Percentiles rank a stretch among this genome's conserved stretches.
Conservation (phyloP, 2,888 invertebrate species). For the Phortica okadai region DNA sequence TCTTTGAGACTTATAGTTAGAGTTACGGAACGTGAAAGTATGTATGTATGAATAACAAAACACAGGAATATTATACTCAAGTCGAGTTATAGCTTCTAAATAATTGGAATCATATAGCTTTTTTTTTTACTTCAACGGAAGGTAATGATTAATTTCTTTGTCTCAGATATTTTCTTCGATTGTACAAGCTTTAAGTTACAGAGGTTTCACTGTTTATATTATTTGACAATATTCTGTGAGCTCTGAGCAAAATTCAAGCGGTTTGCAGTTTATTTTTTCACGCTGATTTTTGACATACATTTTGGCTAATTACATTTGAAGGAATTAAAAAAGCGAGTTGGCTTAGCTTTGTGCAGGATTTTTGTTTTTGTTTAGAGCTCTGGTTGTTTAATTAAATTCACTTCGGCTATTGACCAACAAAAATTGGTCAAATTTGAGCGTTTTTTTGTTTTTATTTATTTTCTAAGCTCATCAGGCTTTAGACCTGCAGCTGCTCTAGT, state of each 20-base stretch:
- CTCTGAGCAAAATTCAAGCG: neutral
- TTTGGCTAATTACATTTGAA: neutral
- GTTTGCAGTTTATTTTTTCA: neutral
- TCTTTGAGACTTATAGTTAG: too few species aligned
- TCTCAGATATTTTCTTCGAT: too few species aligned
- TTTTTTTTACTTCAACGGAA: too few species aligned
- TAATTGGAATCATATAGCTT: too few species aligned
- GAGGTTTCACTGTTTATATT: neutral
- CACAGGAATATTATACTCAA: too few species aligned
- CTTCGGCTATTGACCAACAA: neutral
- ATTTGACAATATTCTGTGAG: neutral
- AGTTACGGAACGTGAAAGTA: too few species aligned
- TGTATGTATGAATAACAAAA: too few species aligned
- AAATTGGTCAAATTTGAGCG: neutral
- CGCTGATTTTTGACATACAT: neutral
- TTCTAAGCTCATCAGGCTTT: neutral
- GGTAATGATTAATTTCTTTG: too few species aligned
- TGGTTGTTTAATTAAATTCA: neutral
- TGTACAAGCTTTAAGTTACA: too few species aligned
- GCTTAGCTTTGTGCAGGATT: neutral
- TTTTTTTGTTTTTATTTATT: neutral
- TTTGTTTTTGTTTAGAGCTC: neutral
- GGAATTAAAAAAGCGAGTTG: neutral
- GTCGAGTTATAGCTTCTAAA: too few species aligned
- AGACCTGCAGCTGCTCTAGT: slow-evolving; percentile 13